phyloP scores from a whole-genome alignment of 2,888 invertebrate genomes.

The Drosophila emarginata region DNA sequence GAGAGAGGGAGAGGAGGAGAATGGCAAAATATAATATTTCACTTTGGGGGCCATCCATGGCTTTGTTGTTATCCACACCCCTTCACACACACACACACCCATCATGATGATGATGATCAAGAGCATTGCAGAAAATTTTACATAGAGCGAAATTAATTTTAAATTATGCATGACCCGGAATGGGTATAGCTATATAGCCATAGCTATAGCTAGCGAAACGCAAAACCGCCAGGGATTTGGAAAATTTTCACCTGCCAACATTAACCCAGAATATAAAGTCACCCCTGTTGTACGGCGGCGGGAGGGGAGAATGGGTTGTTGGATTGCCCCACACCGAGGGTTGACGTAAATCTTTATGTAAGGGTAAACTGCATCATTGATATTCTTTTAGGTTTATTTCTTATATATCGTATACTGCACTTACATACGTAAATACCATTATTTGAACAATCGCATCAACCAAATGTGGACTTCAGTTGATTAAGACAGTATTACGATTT shows the following conservation, averaged over 20 bases:
- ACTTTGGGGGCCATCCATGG: constrained; percentile 26
- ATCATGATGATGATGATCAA: constrained; percentile 18
- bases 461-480: too few relatives aligned
- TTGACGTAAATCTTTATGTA: neutral
- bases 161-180: constrained; percentile 72
- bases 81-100: neutral
- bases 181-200: constrained; percentile 26
- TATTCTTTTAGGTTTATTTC: neutral
- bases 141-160: constrained; percentile 74
- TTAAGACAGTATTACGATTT: too few relatives aligned
- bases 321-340: constrained; percentile 13
- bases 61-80: neutral
- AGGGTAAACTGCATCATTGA: neutral
- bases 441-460: too few relatives aligned
- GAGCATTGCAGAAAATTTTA: constrained; percentile 49
- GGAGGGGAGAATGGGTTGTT: neutral
- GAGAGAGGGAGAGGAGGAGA: constrained; percentile 8
- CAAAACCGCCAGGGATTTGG: constrained; percentile 69
- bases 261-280: constrained; percentile 52
- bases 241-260: constrained; percentile 71
- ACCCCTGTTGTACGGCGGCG: neutral
- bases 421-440: too few relatives aligned
- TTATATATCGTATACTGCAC: neutral
- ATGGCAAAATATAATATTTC: constrained; percentile 55
- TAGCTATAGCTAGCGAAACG: constrained; percentile 30